Evolutionary conservation across 2,797 vertebrate genomes (phyloP).

Genomic region (Chloroceryle inda): DNA sequence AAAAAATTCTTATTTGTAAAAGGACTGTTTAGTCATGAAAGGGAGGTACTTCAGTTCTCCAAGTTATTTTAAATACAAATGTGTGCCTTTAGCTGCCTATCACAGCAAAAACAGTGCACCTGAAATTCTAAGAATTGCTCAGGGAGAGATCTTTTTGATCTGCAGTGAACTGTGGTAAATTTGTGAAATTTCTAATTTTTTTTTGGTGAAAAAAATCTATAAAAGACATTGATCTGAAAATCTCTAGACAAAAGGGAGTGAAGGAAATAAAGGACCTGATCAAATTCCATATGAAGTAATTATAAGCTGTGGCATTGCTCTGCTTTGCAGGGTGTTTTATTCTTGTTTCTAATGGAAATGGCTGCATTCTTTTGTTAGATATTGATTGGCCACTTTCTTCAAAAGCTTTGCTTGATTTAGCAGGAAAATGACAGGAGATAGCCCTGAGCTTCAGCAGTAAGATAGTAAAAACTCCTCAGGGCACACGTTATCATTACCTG

Average conservation of each 20-base stretch:
- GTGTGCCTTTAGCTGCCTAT: neutral
- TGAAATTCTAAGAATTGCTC: neutral
- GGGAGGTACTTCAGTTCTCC: neutral
- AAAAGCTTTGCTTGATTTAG: neutral
- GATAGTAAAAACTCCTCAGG: neutral
- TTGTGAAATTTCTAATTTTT: neutral
- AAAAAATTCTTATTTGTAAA: neutral
- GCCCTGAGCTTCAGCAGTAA: neutral
- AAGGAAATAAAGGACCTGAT: neutral
- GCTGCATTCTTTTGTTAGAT: neutral
- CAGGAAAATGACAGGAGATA: neutral
- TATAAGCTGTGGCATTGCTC: neutral
- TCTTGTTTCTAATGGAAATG: neutral
- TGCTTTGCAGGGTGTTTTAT: neutral
- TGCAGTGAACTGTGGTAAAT: neutral
- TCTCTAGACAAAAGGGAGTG: neutral
- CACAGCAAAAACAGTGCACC: neutral
- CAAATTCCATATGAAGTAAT: neutral
- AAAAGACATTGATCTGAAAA: neutral
- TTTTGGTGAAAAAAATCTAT: neutral
- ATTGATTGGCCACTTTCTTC: neutral
- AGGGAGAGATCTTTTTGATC: neutral
- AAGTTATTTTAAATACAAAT: neutral
- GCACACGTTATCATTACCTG: neutral
- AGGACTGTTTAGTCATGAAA: neutral